These are phyloP conservation scores for Parthenolecanium corni DNA, from an alignment of 2,888 invertebrate genomes.

Conservation along the genomic window DNA sequence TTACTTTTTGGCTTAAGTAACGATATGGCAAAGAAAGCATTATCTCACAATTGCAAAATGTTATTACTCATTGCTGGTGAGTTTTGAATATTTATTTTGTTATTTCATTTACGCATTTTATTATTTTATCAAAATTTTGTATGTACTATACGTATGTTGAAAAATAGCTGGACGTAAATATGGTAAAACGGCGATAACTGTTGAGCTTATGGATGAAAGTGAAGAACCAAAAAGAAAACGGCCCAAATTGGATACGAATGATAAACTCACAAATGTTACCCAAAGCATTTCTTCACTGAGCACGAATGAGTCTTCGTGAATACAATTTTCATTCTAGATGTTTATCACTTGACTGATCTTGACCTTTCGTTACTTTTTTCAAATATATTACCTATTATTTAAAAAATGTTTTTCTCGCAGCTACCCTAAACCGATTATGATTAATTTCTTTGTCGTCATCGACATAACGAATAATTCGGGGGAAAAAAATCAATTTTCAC, in stretches of 20 bases:
- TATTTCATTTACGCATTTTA: no score
- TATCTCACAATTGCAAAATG: slow-evolving; percentile 12
- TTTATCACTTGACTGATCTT: no score
- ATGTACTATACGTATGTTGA: no score
- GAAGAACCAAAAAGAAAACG: slow-evolving; percentile 18
- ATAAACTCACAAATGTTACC: slow-evolving; percentile 14
- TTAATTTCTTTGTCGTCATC: no score
- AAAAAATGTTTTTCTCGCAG: no score
- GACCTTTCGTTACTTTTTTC: no score
- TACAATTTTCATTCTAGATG: no score
- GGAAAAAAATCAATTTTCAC: no score
- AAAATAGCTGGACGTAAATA: slow-evolving; percentile 19
- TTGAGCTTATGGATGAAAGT: slow-evolving; percentile 3
- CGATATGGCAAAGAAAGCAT: slow-evolving; percentile 8
- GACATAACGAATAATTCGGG: no score
- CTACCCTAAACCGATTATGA: no score
- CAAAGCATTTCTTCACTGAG: slow-evolving; percentile 11
- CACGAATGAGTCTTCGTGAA: not conserved
- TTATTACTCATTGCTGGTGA: slow-evolving; percentile 18
- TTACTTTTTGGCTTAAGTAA: slow-evolving; percentile 14
- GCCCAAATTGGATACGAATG: slow-evolving; percentile 3
- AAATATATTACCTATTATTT: no score
- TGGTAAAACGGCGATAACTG: slow-evolving; percentile 22
- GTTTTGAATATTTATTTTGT: not conserved
- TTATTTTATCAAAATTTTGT: no score